phyloP scores from a whole-genome alignment of 2,113 vertebrate genomes.

The Sinosuthora webbiana region DNA sequence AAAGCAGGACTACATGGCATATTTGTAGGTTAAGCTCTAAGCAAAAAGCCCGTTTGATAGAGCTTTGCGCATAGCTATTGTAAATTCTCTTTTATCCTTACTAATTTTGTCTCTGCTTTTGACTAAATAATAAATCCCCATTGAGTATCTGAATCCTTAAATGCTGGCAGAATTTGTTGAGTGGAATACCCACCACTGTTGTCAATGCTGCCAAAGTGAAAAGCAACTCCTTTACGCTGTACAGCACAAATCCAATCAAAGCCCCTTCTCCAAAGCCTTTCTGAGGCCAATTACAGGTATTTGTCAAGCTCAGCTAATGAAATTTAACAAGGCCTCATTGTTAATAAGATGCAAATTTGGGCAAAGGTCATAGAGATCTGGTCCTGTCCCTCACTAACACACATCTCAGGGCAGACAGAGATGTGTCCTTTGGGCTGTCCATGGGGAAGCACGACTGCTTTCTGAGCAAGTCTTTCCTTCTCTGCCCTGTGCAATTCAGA shows the following conservation, averaged over 20 bases:
- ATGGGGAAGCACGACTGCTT: background rate
- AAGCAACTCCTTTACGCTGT: background rate
- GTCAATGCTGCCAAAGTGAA: background rate
- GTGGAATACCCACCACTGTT: background rate
- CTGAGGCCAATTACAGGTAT: background rate
- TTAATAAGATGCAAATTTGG: background rate
- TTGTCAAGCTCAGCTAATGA: background rate
- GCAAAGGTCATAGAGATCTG: background rate
- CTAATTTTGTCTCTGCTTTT: conserved; percentile 14
- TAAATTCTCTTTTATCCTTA: conserved; percentile 25
- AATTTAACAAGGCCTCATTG: background rate
- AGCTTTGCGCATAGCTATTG: background rate
- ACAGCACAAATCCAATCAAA: background rate
- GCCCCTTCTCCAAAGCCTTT: background rate
- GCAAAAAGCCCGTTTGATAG: background rate
- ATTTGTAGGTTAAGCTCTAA: conserved; percentile 22
- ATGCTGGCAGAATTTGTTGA: background rate
- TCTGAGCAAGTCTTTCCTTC: background rate
- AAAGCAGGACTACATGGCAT: background rate
- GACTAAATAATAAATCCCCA: background rate
- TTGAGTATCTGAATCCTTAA: background rate
- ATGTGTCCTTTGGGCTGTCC: background rate
- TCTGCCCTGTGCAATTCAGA: background rate
- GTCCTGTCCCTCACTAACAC: background rate
- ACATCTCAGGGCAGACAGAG: background rate